Percentiles rank a stretch among this genome's conserved stretches.
Evolutionary conservation across 2,113 vertebrate species (phyloP).

Genomic region (Piliocolobus tephrosceles): DNA sequence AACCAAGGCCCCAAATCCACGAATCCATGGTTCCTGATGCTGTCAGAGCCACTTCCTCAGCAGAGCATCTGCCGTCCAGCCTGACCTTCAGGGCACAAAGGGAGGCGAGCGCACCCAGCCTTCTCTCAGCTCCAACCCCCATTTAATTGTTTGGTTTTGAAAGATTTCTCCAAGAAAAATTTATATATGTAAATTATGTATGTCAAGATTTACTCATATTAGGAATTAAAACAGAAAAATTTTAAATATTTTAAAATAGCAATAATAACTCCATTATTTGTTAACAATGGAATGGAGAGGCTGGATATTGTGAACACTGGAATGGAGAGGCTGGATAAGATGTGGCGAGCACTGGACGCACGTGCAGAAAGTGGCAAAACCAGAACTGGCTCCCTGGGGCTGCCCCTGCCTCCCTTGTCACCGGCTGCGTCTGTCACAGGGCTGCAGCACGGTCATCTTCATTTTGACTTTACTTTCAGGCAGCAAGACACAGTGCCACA

Average conservation of each 20-base stretch:
- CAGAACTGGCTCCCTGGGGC: neutral
- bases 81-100: rapidly evolving
- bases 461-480: rapidly evolving
- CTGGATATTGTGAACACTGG: rapidly evolving
- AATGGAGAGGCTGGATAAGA: rapidly evolving
- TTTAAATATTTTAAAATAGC: too few species aligned
- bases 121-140: too few species aligned
- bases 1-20: rapidly evolving
- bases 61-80: rapidly evolving
- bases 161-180: neutral
- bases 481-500: rapidly evolving
- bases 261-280: too few species aligned
- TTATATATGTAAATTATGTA: too few species aligned
- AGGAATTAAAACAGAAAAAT: too few species aligned
- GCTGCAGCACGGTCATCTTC: rapidly evolving
- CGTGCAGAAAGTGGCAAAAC: rapidly evolving
- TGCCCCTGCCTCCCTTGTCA: neutral
- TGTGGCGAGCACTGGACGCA: rapidly evolving
- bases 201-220: too few species aligned
- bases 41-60: rapidly evolving
- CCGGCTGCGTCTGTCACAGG: neutral
- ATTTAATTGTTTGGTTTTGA: neutral
- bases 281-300: too few species aligned
- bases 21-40: rapidly evolving
- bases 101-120: rapidly evolving